These are phyloP conservation scores for Drosophila mercatorum DNA, from an alignment of 2,888 invertebrate genomes.

Conservation along the genomic window DNA sequence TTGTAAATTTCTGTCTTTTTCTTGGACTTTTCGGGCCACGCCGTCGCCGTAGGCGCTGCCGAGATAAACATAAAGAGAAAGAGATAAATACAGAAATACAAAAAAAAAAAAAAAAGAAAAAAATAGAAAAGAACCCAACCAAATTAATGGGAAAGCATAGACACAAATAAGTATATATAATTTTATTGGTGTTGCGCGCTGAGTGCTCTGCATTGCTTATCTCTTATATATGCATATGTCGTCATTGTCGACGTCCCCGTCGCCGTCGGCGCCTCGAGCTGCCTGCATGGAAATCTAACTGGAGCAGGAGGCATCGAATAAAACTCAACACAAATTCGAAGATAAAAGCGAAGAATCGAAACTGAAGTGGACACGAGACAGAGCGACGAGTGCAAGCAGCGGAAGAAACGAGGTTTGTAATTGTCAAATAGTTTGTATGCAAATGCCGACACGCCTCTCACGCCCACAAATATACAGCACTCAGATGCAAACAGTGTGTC, in stretches of 20 bases:
- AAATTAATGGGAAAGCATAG: slow-evolving; percentile 73
- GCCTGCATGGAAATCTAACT: slow-evolving; percentile 58
- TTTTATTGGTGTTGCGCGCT: slow-evolving; percentile 50
- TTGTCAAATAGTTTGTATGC: slow-evolving; percentile 24
- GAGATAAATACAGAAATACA: slow-evolving; percentile 75
- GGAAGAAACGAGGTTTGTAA: slow-evolving; percentile 42
- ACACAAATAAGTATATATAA: slow-evolving; percentile 42
- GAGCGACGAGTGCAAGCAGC: slow-evolving; percentile 2
- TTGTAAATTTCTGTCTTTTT: slow-evolving; percentile 58
- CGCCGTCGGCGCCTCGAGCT: slow-evolving; percentile 22
- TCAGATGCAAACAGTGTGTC: slow-evolving; percentile 5
- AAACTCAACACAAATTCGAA: slow-evolving; percentile 46
- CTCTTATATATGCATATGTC: slow-evolving; percentile 59
- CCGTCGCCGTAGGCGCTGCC: slow-evolving; percentile 53
- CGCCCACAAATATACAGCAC: slow-evolving; percentile 8
- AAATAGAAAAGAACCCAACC: slow-evolving; percentile 13
- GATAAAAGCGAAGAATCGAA: slow-evolving; percentile 46
- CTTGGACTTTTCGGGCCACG: slow-evolving; percentile 54
- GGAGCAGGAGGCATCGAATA: slow-evolving; percentile 64
- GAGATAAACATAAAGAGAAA: slow-evolving; percentile 75
- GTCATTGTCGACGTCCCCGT: slow-evolving; percentile 36
- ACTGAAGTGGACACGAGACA: slow-evolving; percentile 20
- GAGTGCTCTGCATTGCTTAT: slow-evolving; percentile 55
- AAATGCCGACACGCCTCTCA: slow-evolving; percentile 30
- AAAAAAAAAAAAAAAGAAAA: slow-evolving; percentile 28